Evolutionary conservation across 2,888 invertebrate species (phyloP).

Genomic region (Ectemnius lituratus): DNA sequence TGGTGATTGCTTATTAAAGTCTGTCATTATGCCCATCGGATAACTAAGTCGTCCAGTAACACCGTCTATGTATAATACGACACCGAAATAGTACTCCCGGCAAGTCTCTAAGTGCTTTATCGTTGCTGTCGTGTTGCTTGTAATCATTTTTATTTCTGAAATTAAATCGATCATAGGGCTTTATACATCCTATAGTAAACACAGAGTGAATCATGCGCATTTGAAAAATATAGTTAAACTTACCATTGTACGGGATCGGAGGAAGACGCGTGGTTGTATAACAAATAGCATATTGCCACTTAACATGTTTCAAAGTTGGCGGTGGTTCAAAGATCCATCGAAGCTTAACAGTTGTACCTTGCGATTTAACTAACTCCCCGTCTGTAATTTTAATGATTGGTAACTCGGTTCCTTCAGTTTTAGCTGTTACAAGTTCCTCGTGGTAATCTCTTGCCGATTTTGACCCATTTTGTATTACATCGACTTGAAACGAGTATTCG

Average conservation of each 20-base stretch:
- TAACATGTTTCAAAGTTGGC: conserved; percentile 79
- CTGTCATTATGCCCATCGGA: conserved; percentile 80
- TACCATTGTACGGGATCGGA: conserved; percentile 77
- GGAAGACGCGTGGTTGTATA: conserved; percentile 77
- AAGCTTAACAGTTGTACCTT: conserved; percentile 83
- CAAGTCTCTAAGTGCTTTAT: conserved; percentile 85
- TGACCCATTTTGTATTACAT: conserved; percentile 79
- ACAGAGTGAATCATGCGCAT: conserved; percentile 74
- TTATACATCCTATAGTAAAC: no score
- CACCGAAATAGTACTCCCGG: conserved; percentile 85
- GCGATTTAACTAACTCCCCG: conserved; percentile 79
- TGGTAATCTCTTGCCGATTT: conserved; percentile 76
- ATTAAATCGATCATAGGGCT: background rate
- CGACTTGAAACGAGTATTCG: conserved; percentile 82
- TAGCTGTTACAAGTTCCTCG: conserved; percentile 79
- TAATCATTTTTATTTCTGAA: conserved; percentile 62
- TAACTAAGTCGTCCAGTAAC: conserved; percentile 84
- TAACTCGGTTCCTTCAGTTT: conserved; percentile 79
- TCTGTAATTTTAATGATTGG: conserved; percentile 79
- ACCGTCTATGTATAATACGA: conserved; percentile 83
- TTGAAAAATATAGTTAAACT: conserved; percentile 66
- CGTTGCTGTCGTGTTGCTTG: conserved; percentile 80
- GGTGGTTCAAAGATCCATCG: conserved; percentile 82
- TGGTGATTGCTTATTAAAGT: conserved; percentile 83
- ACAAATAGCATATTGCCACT: conserved; percentile 85